Evolutionary conservation across 2,888 invertebrate species (phyloP).

Genomic region (Nebria brevicollis): DNA sequence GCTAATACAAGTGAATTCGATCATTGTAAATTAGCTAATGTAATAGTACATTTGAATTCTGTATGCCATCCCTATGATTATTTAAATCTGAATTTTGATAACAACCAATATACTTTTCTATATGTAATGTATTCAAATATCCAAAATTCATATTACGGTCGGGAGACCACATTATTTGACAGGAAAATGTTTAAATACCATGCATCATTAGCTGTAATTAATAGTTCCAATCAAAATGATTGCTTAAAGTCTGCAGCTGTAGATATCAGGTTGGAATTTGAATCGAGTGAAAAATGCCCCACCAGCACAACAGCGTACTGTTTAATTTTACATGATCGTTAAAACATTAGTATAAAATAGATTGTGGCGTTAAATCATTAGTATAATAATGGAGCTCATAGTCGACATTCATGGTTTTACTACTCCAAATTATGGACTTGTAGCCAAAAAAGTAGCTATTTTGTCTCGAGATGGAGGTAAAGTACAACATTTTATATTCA

Average conservation of each 20-base stretch:
- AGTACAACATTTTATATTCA: background rate
- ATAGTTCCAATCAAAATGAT: constrained; percentile 54
- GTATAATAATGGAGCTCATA: constrained; percentile 25
- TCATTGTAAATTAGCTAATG: too few relatives aligned
- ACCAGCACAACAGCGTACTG: constrained; percentile 53
- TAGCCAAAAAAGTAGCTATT: background rate
- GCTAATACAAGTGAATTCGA: too few relatives aligned
- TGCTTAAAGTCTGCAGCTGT: constrained; percentile 51
- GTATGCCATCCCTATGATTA: too few relatives aligned
- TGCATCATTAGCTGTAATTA: constrained; percentile 53
- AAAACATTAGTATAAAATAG: too few relatives aligned
- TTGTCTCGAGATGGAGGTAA: background rate
- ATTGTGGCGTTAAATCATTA: constrained; percentile 51
- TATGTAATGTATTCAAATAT: too few relatives aligned
- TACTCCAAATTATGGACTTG: background rate
- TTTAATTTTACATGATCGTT: constrained; percentile 52
- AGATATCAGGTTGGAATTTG: constrained; percentile 53
- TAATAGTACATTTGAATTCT: too few relatives aligned
- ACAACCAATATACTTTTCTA: too few relatives aligned
- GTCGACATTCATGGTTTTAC: background rate
- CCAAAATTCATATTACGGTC: too few relatives aligned
- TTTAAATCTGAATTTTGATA: too few relatives aligned
- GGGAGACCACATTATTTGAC: too few relatives aligned
- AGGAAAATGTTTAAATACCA: constrained; percentile 52
- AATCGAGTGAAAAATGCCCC: constrained; percentile 50